Evolutionary conservation across 2,797 vertebrate species (phyloP).

Genomic region (Rousettus madagascariensis): DNA sequence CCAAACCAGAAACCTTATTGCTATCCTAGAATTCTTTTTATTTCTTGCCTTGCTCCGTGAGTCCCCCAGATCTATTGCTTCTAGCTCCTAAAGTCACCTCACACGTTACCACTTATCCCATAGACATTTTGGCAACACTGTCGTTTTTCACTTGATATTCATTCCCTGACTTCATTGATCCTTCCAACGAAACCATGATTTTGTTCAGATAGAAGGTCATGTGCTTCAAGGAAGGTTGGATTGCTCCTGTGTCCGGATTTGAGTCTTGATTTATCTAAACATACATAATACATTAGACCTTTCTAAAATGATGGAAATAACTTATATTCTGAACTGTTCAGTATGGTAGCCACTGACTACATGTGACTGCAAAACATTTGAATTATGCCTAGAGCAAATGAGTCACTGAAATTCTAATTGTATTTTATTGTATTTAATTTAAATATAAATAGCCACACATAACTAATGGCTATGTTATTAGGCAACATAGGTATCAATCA

Average conservation of each 20-base stretch:
- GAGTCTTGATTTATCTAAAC: not conserved
- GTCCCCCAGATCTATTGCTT: not conserved
- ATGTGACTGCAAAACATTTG: not conserved
- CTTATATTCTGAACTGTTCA: not conserved
- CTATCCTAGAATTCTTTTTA: not conserved
- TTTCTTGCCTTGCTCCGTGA: not conserved
- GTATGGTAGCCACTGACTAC: not conserved
- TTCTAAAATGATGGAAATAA: not conserved
- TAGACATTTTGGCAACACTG: not conserved
- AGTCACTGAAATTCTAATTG: not conserved
- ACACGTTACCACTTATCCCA: not conserved
- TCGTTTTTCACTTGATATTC: not conserved
- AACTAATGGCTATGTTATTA: not conserved
- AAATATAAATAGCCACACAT: not conserved
- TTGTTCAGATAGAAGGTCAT: not conserved
- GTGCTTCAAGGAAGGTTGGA: not conserved
- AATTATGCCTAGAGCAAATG: not conserved
- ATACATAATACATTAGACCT: not conserved
- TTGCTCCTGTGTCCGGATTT: not conserved
- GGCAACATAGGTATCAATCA: not conserved
- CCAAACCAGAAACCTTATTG: not conserved
- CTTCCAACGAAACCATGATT: not conserved
- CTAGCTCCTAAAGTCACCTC: not conserved
- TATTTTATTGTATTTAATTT: not conserved
- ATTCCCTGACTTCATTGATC: not conserved